Evolutionary conservation across 2,888 invertebrate species (phyloP).

Genomic region (Lagria hirta): DNA sequence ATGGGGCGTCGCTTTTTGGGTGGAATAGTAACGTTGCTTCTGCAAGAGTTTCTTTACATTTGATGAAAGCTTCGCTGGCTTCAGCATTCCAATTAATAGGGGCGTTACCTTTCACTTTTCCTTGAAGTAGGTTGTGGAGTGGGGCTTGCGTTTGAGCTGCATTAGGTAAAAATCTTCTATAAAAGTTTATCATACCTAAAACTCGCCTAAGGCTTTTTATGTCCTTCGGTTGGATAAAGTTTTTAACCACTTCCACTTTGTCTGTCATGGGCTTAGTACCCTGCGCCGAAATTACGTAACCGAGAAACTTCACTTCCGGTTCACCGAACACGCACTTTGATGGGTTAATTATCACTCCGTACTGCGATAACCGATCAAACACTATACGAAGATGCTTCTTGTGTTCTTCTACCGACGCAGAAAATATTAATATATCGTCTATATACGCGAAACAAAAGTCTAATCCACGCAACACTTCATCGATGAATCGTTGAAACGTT

Average conservation of each 20-base stretch:
- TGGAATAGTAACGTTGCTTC: constrained; percentile 43
- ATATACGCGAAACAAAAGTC: constrained; percentile 44
- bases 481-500: constrained; percentile 49
- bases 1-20: constrained; percentile 34
- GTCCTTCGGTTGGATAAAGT: constrained; percentile 37
- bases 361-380: constrained; percentile 32
- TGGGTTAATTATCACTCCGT: constrained; percentile 39
- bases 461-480: constrained; percentile 38
- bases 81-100: constrained; percentile 30
- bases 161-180: constrained; percentile 43
- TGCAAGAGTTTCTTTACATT: constrained; percentile 35
- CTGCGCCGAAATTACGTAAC: constrained; percentile 24
- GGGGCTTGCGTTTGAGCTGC: constrained; percentile 45
- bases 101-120: no score
- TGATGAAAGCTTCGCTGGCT: constrained; percentile 23
- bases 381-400: constrained; percentile 31
- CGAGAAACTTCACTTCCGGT: constrained; percentile 7
- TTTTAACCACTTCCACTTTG: constrained; percentile 39
- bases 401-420: constrained; percentile 30
- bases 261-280: constrained; percentile 39
- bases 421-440: constrained; percentile 43
- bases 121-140: no score
- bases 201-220: constrained; percentile 40
- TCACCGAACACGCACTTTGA: constrained; percentile 40
- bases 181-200: constrained; percentile 47